These are phyloP conservation scores for Huso huso DNA, from an alignment of 2,797 vertebrate genomes.

Conservation along the genomic window DNA sequence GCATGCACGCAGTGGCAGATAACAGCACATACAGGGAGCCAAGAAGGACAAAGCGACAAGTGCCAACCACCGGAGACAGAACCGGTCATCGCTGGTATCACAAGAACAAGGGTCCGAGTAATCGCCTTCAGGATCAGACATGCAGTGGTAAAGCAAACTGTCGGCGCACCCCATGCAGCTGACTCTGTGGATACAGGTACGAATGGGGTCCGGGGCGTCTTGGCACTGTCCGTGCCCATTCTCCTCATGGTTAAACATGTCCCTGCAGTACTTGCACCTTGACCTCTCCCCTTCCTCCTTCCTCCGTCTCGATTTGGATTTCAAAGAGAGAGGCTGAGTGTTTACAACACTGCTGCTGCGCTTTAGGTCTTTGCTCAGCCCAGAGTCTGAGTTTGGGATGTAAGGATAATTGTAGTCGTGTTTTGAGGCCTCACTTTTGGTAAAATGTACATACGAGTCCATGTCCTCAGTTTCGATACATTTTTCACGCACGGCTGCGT, in stretches of 20 bases:
- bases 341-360: conserved; percentile 66
- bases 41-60: conserved; percentile 87
- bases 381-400: conserved; percentile 73
- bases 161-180: conserved; percentile 98
- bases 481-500: conserved; percentile 75
- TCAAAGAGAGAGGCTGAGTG: conserved; percentile 65
- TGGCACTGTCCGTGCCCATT: conserved; percentile 85
- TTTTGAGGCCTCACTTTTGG: conserved; percentile 81
- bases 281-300: conserved; percentile 73
- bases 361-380: conserved; percentile 66
- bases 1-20: conserved; percentile 87
- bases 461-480: conserved; percentile 70
- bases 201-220: conserved; percentile 83
- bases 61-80: conserved; percentile 93
- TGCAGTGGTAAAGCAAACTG: conserved; percentile 98
- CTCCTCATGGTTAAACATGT: conserved; percentile 79
- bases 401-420: conserved; percentile 93
- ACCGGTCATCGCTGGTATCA: conserved; percentile 81
- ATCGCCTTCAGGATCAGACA: conserved; percentile 97
- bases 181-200: conserved; percentile 77
- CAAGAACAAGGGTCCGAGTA: conserved; percentile 95
- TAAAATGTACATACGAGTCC: conserved; percentile 85
- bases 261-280: conserved; percentile 85
- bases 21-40: conserved; percentile 96
- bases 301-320: conserved; percentile 63